These are phyloP conservation scores for Rhadina sibilatrix DNA, from an alignment of 2,113 vertebrate genomes.

Conservation along the genomic window DNA sequence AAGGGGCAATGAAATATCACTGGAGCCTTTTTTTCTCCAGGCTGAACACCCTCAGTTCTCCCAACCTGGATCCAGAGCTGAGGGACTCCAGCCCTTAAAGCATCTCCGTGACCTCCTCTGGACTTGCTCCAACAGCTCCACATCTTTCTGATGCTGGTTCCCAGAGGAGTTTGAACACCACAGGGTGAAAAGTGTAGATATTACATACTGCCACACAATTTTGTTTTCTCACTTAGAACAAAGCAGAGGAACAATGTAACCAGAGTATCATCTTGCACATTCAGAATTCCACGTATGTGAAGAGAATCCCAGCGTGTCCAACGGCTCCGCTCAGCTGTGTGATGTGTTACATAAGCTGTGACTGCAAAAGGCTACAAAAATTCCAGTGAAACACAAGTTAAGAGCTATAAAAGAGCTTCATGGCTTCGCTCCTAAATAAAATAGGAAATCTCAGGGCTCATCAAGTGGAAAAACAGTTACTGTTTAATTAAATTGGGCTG, in stretches of 20 bases:
- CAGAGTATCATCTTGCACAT: fast-evolving
- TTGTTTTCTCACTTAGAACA: not conserved
- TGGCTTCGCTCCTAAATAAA: not conserved
- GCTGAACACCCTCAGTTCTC: not conserved
- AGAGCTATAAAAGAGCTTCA: not conserved
- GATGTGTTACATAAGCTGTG: not conserved
- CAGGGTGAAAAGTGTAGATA: fast-evolving
- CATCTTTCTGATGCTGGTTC: not conserved
- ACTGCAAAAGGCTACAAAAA: not conserved
- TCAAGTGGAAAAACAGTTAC: not conserved
- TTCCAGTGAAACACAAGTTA: not conserved
- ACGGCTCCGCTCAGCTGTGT: fast-evolving
- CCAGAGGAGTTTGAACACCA: not conserved
- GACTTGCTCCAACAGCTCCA: not conserved
- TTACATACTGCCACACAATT: fast-evolving
- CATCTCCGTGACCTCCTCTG: not conserved
- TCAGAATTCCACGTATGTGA: not conserved
- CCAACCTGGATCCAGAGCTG: not conserved
- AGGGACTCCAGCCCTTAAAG: not conserved
- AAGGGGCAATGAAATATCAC: not conserved
- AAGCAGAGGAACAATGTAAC: not conserved
- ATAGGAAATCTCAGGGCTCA: not conserved
- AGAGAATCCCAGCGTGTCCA: not conserved
- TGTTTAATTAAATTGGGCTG: not conserved
- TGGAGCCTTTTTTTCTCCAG: no score